Percentiles rank a stretch among this genome's conserved stretches.
phyloP scores from a whole-genome alignment of 2,113 vertebrate species.

The Dicerorhinus sumatrensis region DNA sequence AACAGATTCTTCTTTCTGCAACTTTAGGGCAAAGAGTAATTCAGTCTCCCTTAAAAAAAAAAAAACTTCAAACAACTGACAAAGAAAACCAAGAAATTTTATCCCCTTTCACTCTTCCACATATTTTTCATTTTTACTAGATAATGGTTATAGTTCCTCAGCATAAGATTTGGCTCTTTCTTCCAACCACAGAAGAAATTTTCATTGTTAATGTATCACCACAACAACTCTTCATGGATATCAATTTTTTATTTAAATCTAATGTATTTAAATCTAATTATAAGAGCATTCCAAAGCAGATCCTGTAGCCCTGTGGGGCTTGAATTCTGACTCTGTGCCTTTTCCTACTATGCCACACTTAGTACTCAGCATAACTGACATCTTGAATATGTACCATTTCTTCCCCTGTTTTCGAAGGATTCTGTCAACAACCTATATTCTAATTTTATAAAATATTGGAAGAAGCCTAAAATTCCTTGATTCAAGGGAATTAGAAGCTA shows the following conservation, averaged over 20 bases:
- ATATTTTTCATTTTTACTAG: not conserved
- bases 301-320: not conserved
- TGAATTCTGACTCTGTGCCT: not conserved
- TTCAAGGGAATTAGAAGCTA: not conserved
- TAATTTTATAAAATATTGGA: not conserved
- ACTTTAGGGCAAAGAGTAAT: constrained; percentile 14
- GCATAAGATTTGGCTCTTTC: not conserved
- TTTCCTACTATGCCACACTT: not conserved
- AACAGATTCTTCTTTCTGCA: not conserved
- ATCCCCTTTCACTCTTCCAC: not conserved
- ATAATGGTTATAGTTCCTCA: not conserved
- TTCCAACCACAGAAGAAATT: not conserved
- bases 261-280: not conserved
- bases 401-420: not conserved
- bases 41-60: not conserved
- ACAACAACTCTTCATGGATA: not conserved
- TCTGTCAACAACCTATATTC: not conserved
- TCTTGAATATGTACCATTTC: not conserved
- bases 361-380: not conserved
- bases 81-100: not conserved
- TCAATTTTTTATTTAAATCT: not conserved
- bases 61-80: not conserved
- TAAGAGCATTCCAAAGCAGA: not conserved
- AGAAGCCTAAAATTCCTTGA: not conserved
- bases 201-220: not conserved